Evolutionary conservation across 2,797 vertebrate species (phyloP).

Genomic region (Thaleichthys pacificus): DNA sequence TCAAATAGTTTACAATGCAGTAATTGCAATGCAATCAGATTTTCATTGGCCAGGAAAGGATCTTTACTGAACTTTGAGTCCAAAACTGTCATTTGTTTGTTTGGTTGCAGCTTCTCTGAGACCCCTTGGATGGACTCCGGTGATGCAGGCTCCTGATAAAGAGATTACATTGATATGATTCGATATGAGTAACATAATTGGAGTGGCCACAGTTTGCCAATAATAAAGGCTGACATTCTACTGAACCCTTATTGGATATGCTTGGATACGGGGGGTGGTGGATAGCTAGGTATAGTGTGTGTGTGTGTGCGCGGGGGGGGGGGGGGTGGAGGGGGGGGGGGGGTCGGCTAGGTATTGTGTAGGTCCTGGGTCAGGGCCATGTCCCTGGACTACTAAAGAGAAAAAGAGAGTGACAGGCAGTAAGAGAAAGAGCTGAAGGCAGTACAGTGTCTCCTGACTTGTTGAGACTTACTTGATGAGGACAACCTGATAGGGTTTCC

Average conservation of each 20-base stretch:
- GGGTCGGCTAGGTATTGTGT: slow-evolving; percentile 23
- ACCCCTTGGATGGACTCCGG: background rate
- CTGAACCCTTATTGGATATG: slow-evolving; percentile 53
- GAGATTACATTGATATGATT: slow-evolving; percentile 43
- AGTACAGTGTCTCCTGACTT: slow-evolving; percentile 38
- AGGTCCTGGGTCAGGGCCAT: background rate
- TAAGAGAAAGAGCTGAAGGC: slow-evolving; percentile 16
- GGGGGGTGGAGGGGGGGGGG: background rate
- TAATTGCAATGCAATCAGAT: no score
- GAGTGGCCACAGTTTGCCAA: slow-evolving; percentile 38
- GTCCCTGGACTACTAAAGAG: slow-evolving; percentile 16
- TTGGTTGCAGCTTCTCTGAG: background rate
- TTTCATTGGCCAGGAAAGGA: no score
- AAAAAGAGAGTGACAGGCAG: slow-evolving; percentile 19
- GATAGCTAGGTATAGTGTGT: background rate
- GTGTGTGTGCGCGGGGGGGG: background rate
- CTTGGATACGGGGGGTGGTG: background rate
- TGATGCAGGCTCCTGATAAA: slow-evolving; percentile 33
- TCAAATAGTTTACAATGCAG: no score
- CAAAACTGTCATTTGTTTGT: background rate
- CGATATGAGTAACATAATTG: slow-evolving; percentile 33
- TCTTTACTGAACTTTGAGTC: no score
- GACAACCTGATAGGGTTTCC: slow-evolving; percentile 60
- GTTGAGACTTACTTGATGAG: slow-evolving; percentile 55
- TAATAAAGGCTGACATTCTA: slow-evolving; percentile 29